Evolutionary conservation across 1,140 invertebrate genomes (phyloP).

Genomic region (Steinernema feltiae): DNA sequence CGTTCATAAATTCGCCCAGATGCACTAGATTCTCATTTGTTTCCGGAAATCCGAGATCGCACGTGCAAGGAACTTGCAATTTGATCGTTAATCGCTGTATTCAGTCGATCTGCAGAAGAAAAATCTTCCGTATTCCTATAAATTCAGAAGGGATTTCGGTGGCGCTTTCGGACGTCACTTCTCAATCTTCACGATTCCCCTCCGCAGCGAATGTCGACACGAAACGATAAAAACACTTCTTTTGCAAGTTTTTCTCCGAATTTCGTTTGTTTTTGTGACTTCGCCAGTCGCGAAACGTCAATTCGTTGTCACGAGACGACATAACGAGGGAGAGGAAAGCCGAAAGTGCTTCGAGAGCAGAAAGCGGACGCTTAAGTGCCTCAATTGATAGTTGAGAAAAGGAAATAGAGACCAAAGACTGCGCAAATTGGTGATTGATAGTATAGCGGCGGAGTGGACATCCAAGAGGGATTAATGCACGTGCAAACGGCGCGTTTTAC

Average conservation of each 20-base stretch:
- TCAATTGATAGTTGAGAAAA: neutral
- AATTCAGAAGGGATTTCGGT: too few species aligned
- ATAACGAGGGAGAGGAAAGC: too few species aligned
- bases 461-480: neutral
- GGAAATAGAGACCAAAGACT: neutral
- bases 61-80: neutral
- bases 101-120: neutral
- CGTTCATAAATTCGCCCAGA: neutral
- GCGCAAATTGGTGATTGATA: neutral
- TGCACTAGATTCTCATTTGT: neutral
- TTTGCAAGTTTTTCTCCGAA: too few species aligned
- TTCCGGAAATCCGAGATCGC: neutral
- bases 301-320: too few species aligned
- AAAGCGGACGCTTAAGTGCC: neutral
- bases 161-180: neutral
- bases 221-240: neutral
- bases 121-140: too few species aligned
- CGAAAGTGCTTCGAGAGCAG: too few species aligned
- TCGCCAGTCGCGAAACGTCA: too few species aligned
- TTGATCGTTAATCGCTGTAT: neutral
- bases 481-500: neutral
- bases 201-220: neutral
- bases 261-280: too few species aligned
- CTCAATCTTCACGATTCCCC: neutral
- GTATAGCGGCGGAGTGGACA: neutral